Conservation (phyloP, 2,113 vertebrate genomes). For the Eudorcas thomsonii region DNA sequence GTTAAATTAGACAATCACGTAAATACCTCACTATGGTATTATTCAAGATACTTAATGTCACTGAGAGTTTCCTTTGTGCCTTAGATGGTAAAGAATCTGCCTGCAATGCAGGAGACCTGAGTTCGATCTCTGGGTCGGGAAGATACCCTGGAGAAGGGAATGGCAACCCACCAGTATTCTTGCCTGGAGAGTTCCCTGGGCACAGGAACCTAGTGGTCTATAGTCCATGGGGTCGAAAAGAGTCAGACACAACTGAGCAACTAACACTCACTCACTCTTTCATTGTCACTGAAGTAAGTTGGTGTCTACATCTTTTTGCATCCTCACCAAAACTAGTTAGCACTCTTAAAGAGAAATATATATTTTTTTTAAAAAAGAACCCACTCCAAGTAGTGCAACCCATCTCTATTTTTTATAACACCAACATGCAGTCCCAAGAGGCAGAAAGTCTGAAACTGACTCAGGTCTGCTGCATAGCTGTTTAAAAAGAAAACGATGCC, state of each 20-base stretch:
- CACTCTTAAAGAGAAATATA: neutral
- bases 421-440: neutral
- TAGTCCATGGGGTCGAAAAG: neutral
- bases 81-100: neutral
- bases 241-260: neutral
- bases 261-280: neutral
- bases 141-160: neutral
- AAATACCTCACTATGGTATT: neutral
- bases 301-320: neutral
- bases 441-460: neutral
- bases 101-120: neutral
- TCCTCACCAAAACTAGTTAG: neutral
- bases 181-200: neutral
- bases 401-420: neutral
- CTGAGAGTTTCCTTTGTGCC: neutral
- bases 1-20: neutral
- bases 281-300: neutral
- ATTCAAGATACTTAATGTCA: neutral
- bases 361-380: neutral
- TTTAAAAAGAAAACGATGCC: neutral
- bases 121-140: neutral
- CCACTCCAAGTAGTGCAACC: neutral
- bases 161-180: neutral
- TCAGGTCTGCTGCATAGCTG: neutral
- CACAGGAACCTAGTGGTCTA: neutral